These are phyloP conservation scores for Channa maculata DNA, from an alignment of 2,113 vertebrate species.

Conservation along the genomic window DNA sequence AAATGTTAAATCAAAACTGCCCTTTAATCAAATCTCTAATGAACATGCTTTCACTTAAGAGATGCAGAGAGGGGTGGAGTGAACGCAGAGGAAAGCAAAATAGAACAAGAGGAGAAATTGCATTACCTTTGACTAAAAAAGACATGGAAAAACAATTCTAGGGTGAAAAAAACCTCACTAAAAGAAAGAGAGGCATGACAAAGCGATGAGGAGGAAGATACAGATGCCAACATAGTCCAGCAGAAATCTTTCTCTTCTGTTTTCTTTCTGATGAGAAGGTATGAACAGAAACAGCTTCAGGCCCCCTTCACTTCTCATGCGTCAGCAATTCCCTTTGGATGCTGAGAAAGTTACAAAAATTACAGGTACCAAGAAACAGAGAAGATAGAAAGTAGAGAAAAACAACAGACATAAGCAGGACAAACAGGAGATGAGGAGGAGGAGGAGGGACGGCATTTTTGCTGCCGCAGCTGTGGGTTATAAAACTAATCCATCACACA, in stretches of 20 bases:
- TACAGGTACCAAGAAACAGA: background rate
- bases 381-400: background rate
- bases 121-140: background rate
- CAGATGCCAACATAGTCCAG: background rate
- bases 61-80: background rate
- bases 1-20: background rate
- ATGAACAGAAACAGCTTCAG: conserved; percentile 18
- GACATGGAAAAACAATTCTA: background rate
- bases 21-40: conserved; percentile 18
- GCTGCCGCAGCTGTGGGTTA: conserved; percentile 11
- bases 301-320: background rate
- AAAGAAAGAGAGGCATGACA: conserved; percentile 6
- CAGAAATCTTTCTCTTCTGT: background rate
- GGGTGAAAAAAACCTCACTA: background rate
- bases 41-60: background rate
- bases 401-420: background rate
- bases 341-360: background rate
- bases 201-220: conserved; percentile 21
- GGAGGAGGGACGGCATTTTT: background rate
- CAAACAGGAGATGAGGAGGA: background rate
- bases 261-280: conserved; percentile 11
- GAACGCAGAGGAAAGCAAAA: background rate
- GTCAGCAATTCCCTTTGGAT: background rate
- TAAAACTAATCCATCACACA: conserved; percentile 6
- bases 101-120: background rate